Evolutionary conservation across 2,113 vertebrate genomes (phyloP), one percentile per base, ranked within the genome.

Genomic region (Colistium nudipinnis): DNA sequence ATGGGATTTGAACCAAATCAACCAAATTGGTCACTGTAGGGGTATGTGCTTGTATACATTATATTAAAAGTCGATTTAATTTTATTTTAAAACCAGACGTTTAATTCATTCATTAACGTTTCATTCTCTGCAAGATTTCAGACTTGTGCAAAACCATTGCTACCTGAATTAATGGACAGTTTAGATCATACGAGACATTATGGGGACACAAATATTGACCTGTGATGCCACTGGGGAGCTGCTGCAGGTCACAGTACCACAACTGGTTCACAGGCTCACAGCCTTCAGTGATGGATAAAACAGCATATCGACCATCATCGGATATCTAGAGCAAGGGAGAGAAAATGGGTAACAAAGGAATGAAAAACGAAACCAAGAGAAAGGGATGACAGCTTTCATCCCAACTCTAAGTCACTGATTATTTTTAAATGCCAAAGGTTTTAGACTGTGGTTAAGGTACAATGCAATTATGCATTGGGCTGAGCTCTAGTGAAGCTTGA

Each of bases 221-320:
- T 80, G 84, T 84, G 78, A 93, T 93, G 41, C 93, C 92, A 3
- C 72, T 31, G 3, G 89, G 63, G 8, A 94, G 87, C 75, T 84
- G 69, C 73, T 93, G 81, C 2, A 93, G 87, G 84, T 93, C 90
- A 4, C 93, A 94, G 86, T 92, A 93, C 92, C 93, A 94, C 71
- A 94, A 80, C 76, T 76, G 89, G 87, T 93, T 94, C 11, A 93
- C 91, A 0, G 92, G 93, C 54, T 93, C 82, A 63, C 91, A 93
- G 28, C 93, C 93, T 17, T 94, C 93, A 14, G 86, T 91, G 80
- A 94, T 89, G 69, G 87, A 90, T 67, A 93, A 28, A 19, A 93
- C 62, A 0, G 85, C 92, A 16, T 92, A 93, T 12, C 87, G 70
- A 19, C 93, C 89, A 8, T 93, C 92, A 51, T 93, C 92, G 4